phyloP scores from a whole-genome alignment of 2,113 vertebrate species.

The Calyptomena viridis region DNA sequence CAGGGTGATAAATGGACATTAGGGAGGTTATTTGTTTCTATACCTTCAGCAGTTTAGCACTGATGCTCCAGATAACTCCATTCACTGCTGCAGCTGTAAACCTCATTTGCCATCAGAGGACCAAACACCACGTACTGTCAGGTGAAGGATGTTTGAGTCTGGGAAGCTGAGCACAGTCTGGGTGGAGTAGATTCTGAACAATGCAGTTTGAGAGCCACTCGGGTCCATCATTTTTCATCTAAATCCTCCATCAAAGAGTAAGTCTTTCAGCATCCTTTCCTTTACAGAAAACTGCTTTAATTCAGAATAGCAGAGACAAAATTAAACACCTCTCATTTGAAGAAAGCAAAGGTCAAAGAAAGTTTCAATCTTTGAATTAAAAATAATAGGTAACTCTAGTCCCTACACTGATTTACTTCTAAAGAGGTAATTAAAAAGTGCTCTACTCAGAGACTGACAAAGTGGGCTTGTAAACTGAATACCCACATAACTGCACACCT shows the following conservation, averaged over 20 bases:
- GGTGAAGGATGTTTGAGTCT: not conserved
- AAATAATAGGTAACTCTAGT: not conserved
- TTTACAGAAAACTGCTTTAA: not conserved
- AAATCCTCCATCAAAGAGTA: not conserved
- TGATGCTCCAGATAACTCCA: not conserved
- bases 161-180: not conserved
- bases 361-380: not conserved
- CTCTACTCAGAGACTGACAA: not conserved
- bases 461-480: not conserved
- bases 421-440: not conserved
- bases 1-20: not conserved
- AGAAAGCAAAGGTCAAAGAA: not conserved
- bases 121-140: not conserved
- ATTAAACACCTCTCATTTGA: not conserved
- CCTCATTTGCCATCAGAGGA: not conserved
- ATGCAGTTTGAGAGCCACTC: not conserved
- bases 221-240: not conserved
- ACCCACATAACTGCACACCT: not conserved
- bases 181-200: not conserved
- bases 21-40: not conserved
- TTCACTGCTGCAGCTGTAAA: not conserved
- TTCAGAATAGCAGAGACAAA: not conserved
- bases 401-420: not conserved
- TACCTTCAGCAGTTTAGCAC: not conserved
- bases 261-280: not conserved